Evolutionary conservation across 2,797 vertebrate genomes (phyloP), one percentile per base, ranked within the genome.

Genomic region (Helicolenus hilgendorfi): DNA sequence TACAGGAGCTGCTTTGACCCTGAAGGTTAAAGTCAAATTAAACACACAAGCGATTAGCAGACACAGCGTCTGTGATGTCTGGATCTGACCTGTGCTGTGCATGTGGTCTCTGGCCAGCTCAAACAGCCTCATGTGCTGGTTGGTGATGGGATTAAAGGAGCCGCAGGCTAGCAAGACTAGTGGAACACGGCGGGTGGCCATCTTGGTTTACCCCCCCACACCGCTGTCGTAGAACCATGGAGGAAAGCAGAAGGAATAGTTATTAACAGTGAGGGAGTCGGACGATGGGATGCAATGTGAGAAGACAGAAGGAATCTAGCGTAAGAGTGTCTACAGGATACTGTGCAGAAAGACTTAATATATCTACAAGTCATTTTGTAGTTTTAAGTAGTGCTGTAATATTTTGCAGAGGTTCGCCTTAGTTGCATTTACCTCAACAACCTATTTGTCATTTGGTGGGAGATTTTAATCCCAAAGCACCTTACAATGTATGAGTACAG

Each of bases 121-220:
- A 90, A 99, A 99, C 80, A 99, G 96, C 87, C 98, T 97, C 98
- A 99, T 97, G 90, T 99, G 98, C 97, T 98, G 98, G 95, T 98
- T 97, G 89, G 98, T 99, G 96, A 98, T 98, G 87, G 98, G 98
- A 94, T 99, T 99, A 92, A 99, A 99, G 74, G 98, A 99, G 85
- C 98, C 98, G 59, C 98, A 98, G 63, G 98, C 98, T 31, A 99
- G 95, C 24, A 99, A 97, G 72, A 98, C 94, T 53, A 99, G 96
- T 11, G 98, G 98, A 83, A 98, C 95, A 45, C 95, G 97, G 91
- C 88, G 93, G 90, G 73, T 89, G 73, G 96, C 97, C 98, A 98
- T 98, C 56, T 77, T 81, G 45, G 77, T 82, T 85, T 65, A 68
- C 33, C 24, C 33, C 69, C 67, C 87, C 64, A 84, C 67, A 85